These are phyloP conservation scores for Porites australiensis DNA, from an alignment of 64 coral and sea anemone species.

Conservation along the genomic window DNA sequence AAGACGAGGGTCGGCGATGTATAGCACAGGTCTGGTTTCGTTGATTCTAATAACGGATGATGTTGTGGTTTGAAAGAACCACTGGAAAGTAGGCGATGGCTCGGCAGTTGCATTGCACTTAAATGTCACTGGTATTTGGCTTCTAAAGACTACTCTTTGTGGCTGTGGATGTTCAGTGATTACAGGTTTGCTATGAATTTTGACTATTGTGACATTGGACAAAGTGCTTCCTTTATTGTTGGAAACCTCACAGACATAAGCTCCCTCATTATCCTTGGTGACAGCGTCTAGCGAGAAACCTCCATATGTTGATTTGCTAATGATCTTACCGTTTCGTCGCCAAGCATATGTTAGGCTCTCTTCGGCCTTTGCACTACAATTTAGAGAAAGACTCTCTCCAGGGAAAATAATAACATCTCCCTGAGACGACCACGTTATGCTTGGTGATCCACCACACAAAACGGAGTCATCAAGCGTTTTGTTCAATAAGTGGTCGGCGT, in stretches of 20 bases:
- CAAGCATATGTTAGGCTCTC: conserved; percentile 11
- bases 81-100: conserved; percentile 35
- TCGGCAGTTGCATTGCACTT: conserved; percentile 47
- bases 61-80: conserved; percentile 22
- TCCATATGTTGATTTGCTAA: conserved; percentile 19
- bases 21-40: conserved; percentile 35
- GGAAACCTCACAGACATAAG: conserved; percentile 28
- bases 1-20: neutral
- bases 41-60: neutral
- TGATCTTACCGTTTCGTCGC: conserved; percentile 3
- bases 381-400: conserved; percentile 13
- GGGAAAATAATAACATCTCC: neutral
- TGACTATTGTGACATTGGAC: neutral
- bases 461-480: conserved; percentile 6
- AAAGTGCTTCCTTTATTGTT: conserved; percentile 58
- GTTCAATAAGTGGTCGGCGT: neutral
- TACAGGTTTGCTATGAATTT: conserved; percentile 26
- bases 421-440: neutral
- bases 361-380: conserved; percentile 10
- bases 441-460: conserved; percentile 28
- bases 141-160: conserved; percentile 13
- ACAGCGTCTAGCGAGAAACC: neutral
- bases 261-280: conserved; percentile 18
- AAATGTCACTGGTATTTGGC: conserved; percentile 18
- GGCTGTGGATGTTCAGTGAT: conserved; percentile 28